Base-by-base conservation (phyloP, 2,113 vertebrate genomes). In the Oryzias javanicus region DNA sequence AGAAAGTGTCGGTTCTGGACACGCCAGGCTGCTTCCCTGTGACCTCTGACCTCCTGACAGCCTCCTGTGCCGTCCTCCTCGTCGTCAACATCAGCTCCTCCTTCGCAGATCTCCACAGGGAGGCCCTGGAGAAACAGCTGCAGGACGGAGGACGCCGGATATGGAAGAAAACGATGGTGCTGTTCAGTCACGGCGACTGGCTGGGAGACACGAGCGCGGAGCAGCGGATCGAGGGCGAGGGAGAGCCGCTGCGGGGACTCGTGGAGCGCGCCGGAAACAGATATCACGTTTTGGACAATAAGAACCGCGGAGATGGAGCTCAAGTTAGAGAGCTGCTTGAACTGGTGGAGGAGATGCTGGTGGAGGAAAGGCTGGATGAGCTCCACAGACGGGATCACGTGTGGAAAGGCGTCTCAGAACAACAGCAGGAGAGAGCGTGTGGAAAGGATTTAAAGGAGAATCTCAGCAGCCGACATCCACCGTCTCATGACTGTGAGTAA, bases 111-210 rank as follows among this genome's bases (percentile, higher is more conserved):
- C 22, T 4, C 18, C 72, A 81, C 27, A 17, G 42, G 44, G 67
- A 66, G 25, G 76, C 64, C 4, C 4, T 76, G n/a, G 74, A 87
- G 63, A 35, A 76, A 6, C 87, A 86, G 65, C 47, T 90, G 55
- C 52, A 61, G 15, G 60, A 19, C 0, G 57, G 56, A 0, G 71
- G 82, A 59, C 58, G 24, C 8, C 55, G 51, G 44, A 17, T 45
- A 29, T 89, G 90, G 89, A 52, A 51, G 35, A 64, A 53, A 49
- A 60, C 85, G 0, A 7, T 76, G 46, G 84, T 89, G 5, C 55
- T 90, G 50, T 91, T 90, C 63, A 90, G 84, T 66, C 35, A 84
- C 4, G 90, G 89, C 0, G 88, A 91, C 62, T 84, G 84, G 80
- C 72, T 91, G 55, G 86, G 84, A 0, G 77, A 82, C 78, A 78